Evolutionary conservation across 2,113 vertebrate genomes (phyloP), one percentile per base, ranked within the genome.

Genomic region (Acrocephalus arundinaceus): DNA sequence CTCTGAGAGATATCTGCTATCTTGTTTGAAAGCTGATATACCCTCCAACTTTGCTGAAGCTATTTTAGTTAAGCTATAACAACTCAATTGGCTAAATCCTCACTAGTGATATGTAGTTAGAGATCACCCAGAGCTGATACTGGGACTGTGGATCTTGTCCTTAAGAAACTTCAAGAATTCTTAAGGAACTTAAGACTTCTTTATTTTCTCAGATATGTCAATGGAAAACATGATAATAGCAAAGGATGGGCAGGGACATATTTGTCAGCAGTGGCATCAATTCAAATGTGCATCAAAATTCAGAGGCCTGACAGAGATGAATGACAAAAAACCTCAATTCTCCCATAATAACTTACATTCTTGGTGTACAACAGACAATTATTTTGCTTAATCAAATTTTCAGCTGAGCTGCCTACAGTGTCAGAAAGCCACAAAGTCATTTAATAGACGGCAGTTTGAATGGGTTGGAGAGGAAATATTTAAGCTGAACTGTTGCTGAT

Each of bases 11-110:
- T 96, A 97, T 85, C 81, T 97, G 89, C 41, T 89, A 96, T 96
- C 94, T 96, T 96, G 39, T 91, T 95, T 71, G 71, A 96, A 97
- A 97, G 87, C 92, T 86, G 93, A 89, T 96, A 94, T 88, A 96
- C 81, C 84, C 91, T 97, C 92, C 90, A 97, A 94, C 89, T 96
- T 92, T 93, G 88, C 88, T 77, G 84, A 62, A 97, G 94, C 67
- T 95, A 39, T 97, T 97, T 97, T 94, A 96, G 83, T 93, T 97
- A 94, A 97, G 86, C 93, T 94, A 87, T 85, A 87, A 94, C 91
- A 96, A 96, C 66, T 97, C 94, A 95, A 89, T 96, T 94, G 87
- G 57, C 86, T 97, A 97, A 97, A 96, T 96, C 93, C 95, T 94
- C 91, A 83, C 91, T 95, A 93, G 92, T 76, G 93, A 97, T 96